Evolutionary conservation across 2,113 vertebrate genomes (phyloP).

Genomic region (Chaenocephalus aceratus): DNA sequence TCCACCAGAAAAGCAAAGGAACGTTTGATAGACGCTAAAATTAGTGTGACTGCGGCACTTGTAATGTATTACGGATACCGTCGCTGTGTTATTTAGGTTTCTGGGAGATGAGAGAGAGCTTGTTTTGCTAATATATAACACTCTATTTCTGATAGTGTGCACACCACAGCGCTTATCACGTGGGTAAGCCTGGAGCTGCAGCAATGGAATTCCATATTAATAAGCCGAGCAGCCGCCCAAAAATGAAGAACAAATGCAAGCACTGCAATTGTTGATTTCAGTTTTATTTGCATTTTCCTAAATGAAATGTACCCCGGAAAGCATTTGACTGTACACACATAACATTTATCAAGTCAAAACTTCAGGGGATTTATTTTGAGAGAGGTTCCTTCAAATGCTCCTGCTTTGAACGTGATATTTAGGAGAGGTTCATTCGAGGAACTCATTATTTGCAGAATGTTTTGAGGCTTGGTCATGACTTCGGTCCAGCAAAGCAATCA

Average conservation of each 20-base stretch:
- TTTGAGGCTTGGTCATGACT: background rate
- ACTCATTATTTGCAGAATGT: constrained; percentile 9
- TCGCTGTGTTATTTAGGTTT: constrained; percentile 61
- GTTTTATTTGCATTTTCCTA: constrained; percentile 69
- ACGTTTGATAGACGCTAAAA: constrained; percentile 60
- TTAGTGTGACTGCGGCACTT: constrained; percentile 39
- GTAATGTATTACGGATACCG: constrained; percentile 53
- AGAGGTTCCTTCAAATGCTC: background rate
- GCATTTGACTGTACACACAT: constrained; percentile 20
- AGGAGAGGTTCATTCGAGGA: constrained; percentile 14
- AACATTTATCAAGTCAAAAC: constrained; percentile 48
- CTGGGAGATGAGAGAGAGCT: constrained; percentile 43
- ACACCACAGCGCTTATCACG: constrained; percentile 50
- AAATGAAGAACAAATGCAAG: constrained; percentile 33
- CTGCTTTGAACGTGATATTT: constrained; percentile 17
- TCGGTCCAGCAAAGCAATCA: background rate
- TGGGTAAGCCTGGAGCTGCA: constrained; percentile 57
- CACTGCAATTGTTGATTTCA: constrained; percentile 60
- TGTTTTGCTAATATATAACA: constrained; percentile 46
- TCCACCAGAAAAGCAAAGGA: constrained; percentile 31
- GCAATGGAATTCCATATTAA: constrained; percentile 72
- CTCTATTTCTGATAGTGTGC: constrained; percentile 43
- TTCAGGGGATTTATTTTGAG: constrained; percentile 33
- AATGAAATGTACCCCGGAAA: constrained; percentile 64
- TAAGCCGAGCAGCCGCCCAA: constrained; percentile 46